phyloP scores from a whole-genome alignment of 2,797 vertebrate species.

The Lindbergichthys nudifrons region DNA sequence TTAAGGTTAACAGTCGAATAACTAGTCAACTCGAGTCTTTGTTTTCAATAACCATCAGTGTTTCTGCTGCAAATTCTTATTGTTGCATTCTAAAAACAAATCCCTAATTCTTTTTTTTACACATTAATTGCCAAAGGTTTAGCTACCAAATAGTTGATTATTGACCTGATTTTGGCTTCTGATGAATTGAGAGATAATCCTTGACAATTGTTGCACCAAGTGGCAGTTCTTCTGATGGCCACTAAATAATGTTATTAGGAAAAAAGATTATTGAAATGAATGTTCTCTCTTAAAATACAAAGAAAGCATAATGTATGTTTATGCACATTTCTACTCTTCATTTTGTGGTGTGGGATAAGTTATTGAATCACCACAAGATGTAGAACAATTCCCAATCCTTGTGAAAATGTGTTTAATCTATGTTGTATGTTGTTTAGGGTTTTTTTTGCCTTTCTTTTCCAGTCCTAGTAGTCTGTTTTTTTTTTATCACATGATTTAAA shows the following conservation, averaged over 20 bases:
- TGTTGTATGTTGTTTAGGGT: too few species aligned
- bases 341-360: neutral
- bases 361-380: neutral
- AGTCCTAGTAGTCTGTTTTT: neutral
- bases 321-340: neutral
- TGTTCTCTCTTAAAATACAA: neutral
- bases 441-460: neutral
- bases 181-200: neutral
- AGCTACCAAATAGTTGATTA: neutral
- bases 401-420: neutral
- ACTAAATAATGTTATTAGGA: neutral
- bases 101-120: neutral
- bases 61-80: neutral
- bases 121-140: neutral
- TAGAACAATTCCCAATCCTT: too few species aligned
- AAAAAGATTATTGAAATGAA: neutral
- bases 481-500: neutral
- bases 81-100: neutral
- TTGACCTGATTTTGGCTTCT: neutral
- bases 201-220: neutral
- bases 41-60: too few species aligned
- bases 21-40: neutral
- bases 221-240: slow-evolving; percentile 12
- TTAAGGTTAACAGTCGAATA: neutral
- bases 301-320: neutral